phyloP scores from a whole-genome alignment of 2,113 vertebrate species.

The Scomber scombrus region DNA sequence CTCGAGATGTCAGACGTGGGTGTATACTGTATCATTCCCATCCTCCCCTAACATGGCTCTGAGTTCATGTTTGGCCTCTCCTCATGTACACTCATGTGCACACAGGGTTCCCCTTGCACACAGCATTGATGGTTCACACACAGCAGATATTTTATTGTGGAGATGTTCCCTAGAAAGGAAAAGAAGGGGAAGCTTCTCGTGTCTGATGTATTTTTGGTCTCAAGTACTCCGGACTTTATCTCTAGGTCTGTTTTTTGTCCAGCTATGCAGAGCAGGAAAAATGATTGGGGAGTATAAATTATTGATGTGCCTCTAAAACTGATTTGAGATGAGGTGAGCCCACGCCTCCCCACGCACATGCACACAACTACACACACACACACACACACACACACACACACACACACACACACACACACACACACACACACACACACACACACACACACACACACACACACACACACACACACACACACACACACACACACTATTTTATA shows the following conservation, averaged over 20 bases:
- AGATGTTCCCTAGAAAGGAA: constrained; percentile 38
- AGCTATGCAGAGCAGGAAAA: not conserved
- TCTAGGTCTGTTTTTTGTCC: constrained; percentile 27
- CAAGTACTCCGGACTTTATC: not conserved
- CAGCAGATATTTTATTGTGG: constrained; percentile 41
- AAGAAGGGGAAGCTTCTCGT: constrained; percentile 29
- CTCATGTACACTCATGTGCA: constrained; percentile 4
- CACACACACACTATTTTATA: too few relatives aligned
- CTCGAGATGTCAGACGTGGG: constrained; percentile 46
- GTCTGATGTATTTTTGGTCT: constrained; percentile 44
- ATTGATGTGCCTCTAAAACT: not conserved
- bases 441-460: too few relatives aligned
- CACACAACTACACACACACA: too few relatives aligned
- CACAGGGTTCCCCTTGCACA: constrained; percentile 17
- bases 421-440: too few relatives aligned
- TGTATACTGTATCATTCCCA: constrained; percentile 28
- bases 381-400: too few relatives aligned
- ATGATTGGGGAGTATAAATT: not conserved
- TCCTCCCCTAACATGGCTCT: constrained; percentile 8
- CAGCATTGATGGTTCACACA: constrained; percentile 35
- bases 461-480: too few relatives aligned
- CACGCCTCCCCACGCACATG: too few relatives aligned
- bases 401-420: too few relatives aligned
- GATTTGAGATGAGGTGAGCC: too few relatives aligned
- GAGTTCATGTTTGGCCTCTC: constrained; percentile 23